Percentiles rank a stretch among this genome's conserved stretches.
Evolutionary conservation across 2,113 vertebrate species (phyloP).

Genomic region (Oryzias celebensis): DNA sequence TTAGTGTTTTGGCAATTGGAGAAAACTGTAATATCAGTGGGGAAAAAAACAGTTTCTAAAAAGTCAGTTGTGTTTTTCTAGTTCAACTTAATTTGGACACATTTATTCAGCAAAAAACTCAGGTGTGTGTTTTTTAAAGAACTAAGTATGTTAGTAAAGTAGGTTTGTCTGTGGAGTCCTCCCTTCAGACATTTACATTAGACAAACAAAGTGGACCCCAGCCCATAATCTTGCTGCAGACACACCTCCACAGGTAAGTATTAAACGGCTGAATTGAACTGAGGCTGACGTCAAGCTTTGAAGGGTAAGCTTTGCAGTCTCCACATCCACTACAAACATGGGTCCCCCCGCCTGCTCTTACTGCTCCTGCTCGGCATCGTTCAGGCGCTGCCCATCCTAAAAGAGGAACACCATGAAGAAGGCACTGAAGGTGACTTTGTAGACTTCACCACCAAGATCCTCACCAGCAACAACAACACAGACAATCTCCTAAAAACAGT

Average conservation of each 20-base stretch:
- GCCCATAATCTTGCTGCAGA: slow-evolving; percentile 7
- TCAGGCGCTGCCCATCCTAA: background rate
- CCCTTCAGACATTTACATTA: background rate
- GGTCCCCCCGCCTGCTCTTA: slow-evolving; percentile 7
- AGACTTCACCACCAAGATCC: slow-evolving; percentile 3
- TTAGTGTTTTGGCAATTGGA: no score
- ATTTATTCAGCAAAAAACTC: no score
- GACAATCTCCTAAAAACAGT: background rate
- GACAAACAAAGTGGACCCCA: background rate
- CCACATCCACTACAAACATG: slow-evolving; percentile 1
- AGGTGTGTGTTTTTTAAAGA: background rate
- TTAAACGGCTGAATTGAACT: slow-evolving; percentile 8
- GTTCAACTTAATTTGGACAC: no score
- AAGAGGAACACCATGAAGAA: background rate
- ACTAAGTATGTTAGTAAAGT: background rate
- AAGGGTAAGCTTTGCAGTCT: slow-evolving; percentile 1
- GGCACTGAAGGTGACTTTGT: background rate
- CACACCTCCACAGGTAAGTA: background rate
- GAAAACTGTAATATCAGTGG: no score
- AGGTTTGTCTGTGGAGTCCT: slow-evolving; percentile 2
- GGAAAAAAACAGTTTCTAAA: no score
- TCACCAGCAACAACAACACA: background rate
- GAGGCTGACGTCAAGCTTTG: slow-evolving; percentile 13
- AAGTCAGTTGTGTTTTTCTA: no score
- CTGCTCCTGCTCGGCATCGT: slow-evolving; percentile 18